Evolutionary conservation across 1,140 invertebrate species (phyloP).

Genomic region (Cyclargus thomasi): DNA sequence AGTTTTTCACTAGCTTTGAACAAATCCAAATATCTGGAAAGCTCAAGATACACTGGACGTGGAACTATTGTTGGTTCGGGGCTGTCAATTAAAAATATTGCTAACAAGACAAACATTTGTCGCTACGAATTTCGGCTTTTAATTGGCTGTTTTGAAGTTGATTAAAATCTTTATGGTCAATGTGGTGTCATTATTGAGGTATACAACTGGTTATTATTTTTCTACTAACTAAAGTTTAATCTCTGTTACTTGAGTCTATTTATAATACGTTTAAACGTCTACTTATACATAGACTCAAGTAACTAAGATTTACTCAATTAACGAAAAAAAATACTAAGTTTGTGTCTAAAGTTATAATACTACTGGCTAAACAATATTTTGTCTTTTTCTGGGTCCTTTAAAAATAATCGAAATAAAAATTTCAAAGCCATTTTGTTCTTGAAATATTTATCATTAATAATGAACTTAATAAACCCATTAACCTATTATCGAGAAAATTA

Average conservation of each 20-base stretch:
- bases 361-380: too few species aligned
- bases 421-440: too few species aligned
- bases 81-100: constrained; percentile 72
- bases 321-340: too few species aligned
- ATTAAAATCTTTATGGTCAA: constrained; percentile 50
- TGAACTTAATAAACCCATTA: constrained; percentile 16
- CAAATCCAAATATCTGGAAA: constrained; percentile 26
- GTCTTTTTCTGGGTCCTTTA: too few species aligned
- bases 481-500: constrained; percentile 26
- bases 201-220: background rate
- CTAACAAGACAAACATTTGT: constrained; percentile 70
- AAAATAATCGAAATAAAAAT: too few species aligned
- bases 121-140: constrained; percentile 52
- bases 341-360: too few species aligned
- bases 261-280: too few species aligned
- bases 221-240: too few species aligned
- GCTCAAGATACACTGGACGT: constrained; percentile 40
- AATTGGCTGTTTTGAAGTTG: constrained; percentile 62
- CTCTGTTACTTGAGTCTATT: too few species aligned
- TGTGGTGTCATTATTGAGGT: constrained; percentile 31
- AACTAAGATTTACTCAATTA: too few species aligned
- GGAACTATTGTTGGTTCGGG: constrained; percentile 63
- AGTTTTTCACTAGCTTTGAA: constrained; percentile 25
- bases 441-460: background rate
- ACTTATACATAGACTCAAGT: too few species aligned